A percentile compares a stretch with the other conserved stretches of the same genome.
Evolutionary conservation across 2,113 vertebrate genomes (phyloP).

Genomic region (Loxodonta africana): DNA sequence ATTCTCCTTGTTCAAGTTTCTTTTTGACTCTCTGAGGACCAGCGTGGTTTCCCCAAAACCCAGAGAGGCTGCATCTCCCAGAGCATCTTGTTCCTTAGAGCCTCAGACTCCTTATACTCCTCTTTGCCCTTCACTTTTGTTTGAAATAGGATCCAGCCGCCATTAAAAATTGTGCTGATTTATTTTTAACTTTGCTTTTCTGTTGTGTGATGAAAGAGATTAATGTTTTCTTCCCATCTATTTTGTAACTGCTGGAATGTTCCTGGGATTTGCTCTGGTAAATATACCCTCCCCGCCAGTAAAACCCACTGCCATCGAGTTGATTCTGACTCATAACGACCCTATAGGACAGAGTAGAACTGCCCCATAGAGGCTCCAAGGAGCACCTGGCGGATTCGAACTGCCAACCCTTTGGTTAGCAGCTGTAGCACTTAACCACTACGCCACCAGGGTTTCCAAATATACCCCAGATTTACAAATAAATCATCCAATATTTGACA

Average conservation of each 20-base stretch:
- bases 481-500: not conserved
- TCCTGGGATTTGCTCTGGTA: not conserved
- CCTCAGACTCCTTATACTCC: not conserved
- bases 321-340: no score
- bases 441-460: not conserved
- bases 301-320: no score
- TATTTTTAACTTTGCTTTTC: constrained; percentile 14
- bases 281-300: not conserved
- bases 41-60: not conserved
- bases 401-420: no score
- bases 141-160: not conserved
- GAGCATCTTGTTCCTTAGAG: not conserved
- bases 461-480: not conserved
- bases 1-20: not conserved
- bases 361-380: no score
- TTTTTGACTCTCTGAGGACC: not conserved
- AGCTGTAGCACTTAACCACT: no score
- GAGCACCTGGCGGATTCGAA: no score
- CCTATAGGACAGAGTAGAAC: no score
- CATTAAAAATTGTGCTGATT: not conserved
- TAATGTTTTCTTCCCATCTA: not conserved
- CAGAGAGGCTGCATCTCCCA: not conserved
- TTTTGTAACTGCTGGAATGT: not conserved
- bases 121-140: not conserved
- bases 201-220: not conserved